A percentile compares a stretch with the other conserved stretches of the same genome.
These are phyloP conservation scores for Scrobipalpa atriplicella DNA, from an alignment of 2,888 invertebrate genomes.

Conservation along the genomic window DNA sequence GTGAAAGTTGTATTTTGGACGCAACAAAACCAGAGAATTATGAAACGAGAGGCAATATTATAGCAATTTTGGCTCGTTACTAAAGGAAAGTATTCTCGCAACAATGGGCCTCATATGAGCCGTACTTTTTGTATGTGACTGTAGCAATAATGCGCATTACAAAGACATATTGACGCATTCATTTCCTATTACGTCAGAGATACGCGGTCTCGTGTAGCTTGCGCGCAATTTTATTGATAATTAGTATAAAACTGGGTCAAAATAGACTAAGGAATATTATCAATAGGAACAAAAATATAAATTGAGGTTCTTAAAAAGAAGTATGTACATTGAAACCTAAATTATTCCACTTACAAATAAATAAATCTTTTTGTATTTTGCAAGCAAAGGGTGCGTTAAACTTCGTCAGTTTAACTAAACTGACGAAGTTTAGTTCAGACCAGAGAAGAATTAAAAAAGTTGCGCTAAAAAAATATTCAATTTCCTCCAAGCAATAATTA, in stretches of 20 bases:
- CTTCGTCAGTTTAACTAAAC: no score
- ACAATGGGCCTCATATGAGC: neutral
- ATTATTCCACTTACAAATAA: no score
- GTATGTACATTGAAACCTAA: no score
- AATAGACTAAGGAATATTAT: neutral
- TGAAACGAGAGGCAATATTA: slow-evolving; percentile 14
- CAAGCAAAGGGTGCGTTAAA: no score
- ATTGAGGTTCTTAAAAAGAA: neutral
- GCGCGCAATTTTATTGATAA: neutral
- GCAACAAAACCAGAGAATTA: neutral
- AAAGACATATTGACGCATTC: slow-evolving; percentile 1
- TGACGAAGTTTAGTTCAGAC: no score
- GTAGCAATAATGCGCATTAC: neutral
- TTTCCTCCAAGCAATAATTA: no score
- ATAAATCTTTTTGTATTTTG: no score
- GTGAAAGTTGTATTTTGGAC: neutral
- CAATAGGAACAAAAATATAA: neutral
- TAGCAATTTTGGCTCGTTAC: slow-evolving; percentile 13
- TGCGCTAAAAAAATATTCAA: no score
- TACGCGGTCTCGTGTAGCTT: neutral
- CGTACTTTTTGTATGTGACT: neutral
- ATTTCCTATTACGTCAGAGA: slow-evolving; percentile 12
- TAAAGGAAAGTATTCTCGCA: slow-evolving; percentile 14
- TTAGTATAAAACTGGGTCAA: neutral
- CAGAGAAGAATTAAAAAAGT: no score